These are phyloP conservation scores for Uropetala carovei DNA, from an alignment of 2,888 invertebrate species.

Conservation along the genomic window DNA sequence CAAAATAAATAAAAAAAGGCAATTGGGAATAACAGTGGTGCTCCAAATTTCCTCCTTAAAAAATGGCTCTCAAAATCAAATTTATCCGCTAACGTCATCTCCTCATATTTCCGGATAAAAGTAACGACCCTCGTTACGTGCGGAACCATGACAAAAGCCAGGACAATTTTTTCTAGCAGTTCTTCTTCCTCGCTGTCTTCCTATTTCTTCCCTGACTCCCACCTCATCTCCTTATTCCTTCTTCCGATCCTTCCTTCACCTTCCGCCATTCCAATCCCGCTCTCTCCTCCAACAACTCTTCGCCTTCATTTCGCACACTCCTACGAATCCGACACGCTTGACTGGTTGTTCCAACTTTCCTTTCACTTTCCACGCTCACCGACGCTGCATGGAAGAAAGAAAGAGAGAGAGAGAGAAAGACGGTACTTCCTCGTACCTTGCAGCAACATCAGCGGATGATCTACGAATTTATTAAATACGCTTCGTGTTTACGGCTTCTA, in stretches of 20 bases:
- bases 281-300: neutral
- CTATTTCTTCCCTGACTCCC: neutral
- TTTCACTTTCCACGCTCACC: constrained; percentile 6
- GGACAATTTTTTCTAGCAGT: neutral
- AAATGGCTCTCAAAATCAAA: too few species aligned
- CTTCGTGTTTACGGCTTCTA: neutral
- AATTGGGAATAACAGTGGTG: too few species aligned
- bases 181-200: neutral
- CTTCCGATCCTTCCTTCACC: neutral
- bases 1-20: too few species aligned
- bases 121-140: too few species aligned
- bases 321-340: neutral
- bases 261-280: too few species aligned
- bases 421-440: neutral
- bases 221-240: neutral
- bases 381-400: neutral
- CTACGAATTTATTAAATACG: constrained; percentile 14
- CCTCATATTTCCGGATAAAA: too few species aligned
- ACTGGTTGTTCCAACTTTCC: neutral
- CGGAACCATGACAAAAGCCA: neutral
- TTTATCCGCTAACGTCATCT: too few species aligned
- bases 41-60: too few species aligned
- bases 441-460: neutral
- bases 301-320: neutral
- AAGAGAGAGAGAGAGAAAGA: neutral